Base-by-base conservation (phyloP, 2,113 vertebrate genomes). In the Microcebus lehilahytsara region DNA sequence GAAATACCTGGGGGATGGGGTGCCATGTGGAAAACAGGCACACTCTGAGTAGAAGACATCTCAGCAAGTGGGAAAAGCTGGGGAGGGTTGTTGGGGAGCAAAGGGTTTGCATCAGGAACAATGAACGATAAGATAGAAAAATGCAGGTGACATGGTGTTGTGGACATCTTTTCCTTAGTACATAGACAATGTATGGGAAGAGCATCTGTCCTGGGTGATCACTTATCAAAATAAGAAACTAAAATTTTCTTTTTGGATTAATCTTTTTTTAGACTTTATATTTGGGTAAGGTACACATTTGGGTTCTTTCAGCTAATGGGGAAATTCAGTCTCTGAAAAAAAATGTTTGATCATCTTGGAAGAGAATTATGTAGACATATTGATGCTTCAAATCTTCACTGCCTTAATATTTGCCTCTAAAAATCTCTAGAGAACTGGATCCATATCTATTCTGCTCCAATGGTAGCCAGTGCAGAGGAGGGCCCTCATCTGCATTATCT, bases 341-440 rank as follows among this genome's bases (percentile, higher is more conserved):
- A 64, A 71, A 79, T 23, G 23, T 85, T 86, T 80, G 53, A 85
- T 93, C n/a, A 87, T 85, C 72, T 96, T 85, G 23, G 84, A 95
- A 95, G 75, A 94, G 62, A 96, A 46, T 97, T 96, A 86, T 79
- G 27, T 69, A 66, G 69, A 96, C 51, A 83, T 89, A 86, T 86
- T 90, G 75, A 58, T 62, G 62, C 91, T 95, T 92, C 84, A 95
- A 84, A 37, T 80, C 86, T 74, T 95, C 40, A 30, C 69, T 51
- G 56, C 42, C 92, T 91, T 94, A 77, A 77, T 92, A 78, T 85
- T 94, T 95, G 22, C n/a, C 69, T 92, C 34, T 91, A 42, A 87
- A 80, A 96, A 20, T 77, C 64, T 87, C 69, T 58, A 72, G 34
- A 67, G 67, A 79, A 75, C 78, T 85, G 56, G 75, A 91, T 79